Base-by-base conservation (phyloP, 1,140 invertebrate genomes). In the Rhyzopertha dominica region DNA sequence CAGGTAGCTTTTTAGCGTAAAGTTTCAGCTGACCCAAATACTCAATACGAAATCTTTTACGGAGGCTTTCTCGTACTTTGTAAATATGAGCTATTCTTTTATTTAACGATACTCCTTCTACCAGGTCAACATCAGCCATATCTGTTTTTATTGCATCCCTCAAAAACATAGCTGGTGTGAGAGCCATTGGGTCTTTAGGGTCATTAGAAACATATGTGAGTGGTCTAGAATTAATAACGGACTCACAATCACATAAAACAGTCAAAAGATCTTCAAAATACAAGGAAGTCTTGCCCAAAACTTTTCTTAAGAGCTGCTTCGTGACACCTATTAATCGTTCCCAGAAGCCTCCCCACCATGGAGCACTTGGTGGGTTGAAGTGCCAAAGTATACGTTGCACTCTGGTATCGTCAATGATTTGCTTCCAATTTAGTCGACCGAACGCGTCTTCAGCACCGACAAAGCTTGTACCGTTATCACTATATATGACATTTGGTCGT, bases 401-500 rank as follows among this genome's bases (percentile, higher is more conserved):
- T 5, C 20, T 7, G 24, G 24, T 31, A 12, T 31, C n/a, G 5
- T 12, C 5, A 12, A 12, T 13, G 5, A 31, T 31, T 13, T 5
- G 5, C 16, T 18, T 13, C 34, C 14, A 36, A 20, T 20, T 20
- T 7, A 36, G 34, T 4, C 43, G 47, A 14, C 22, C 5, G 1
- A 66, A 31, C 17, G 61, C 59, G 0, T 25, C 49, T 5, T 58
- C 41, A 4, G 63, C 55, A 2, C 65, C 65, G 10, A 56, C 32
- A 18, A 67, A 47, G 41, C 64, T 68, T 0, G 59, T 65, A 0
- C 56, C 62, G 42, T 66, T 63, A 31, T 65, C 62, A 0, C 55
- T 56, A 14, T 49, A 44, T 10, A 39, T 24, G 3, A 14, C 39
- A 7, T 40, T 41, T 14, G 42, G 34, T 16, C 22, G 32, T 23